Base-by-base conservation (phyloP, 2,113 vertebrate genomes). In the Siniperca knerii region DNA sequence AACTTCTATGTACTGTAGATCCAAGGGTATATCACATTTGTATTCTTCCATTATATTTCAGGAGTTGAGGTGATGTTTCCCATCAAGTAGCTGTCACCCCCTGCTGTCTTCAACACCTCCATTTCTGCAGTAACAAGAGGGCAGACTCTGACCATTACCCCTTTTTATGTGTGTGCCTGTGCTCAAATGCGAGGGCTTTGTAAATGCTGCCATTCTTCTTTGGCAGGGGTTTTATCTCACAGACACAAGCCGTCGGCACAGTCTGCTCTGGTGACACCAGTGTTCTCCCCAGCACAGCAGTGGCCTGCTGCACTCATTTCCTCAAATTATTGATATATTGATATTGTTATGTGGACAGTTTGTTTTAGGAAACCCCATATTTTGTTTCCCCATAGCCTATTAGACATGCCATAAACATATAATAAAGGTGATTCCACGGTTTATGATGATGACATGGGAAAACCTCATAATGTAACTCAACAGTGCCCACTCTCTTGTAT, bases 141-240 rank as follows among this genome's bases (percentile, higher is more conserved):
- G 69, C 79, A 82, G 61, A 79, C 75, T 76, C 75, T 77, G 78
- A 81, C 71, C 87, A 85, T 87, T 84, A 89, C 81, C 79, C 71
- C 70, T 58, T 71, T 77, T 79, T 85, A 73, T 87, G 77, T 78
- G 62, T 70, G 79, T 67, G 87, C 70, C 48, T 89, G 37, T 61
- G 71, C 76, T 83, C 61, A 81, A 77, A 88, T 81, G 71, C 52
- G 74, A 80, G 64, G 72, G 81, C 69, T 92, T 92, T 87, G 72
- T 85, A 68, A 88, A 73, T 72, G 60, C 65, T 85, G 89, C 83
- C 75, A 81, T 89, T 91, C 52, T 71, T 76, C 82, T 78, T 86
- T 89, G 85, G 89, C 83, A 77, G 60, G 2, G 71, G 68, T 68
- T 93, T 89, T 89, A 91, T 92, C 89, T 91, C 75, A 18, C 84